Conservation (phyloP, 2,113 vertebrate species). For the Brachypodius melanocephalos region DNA sequence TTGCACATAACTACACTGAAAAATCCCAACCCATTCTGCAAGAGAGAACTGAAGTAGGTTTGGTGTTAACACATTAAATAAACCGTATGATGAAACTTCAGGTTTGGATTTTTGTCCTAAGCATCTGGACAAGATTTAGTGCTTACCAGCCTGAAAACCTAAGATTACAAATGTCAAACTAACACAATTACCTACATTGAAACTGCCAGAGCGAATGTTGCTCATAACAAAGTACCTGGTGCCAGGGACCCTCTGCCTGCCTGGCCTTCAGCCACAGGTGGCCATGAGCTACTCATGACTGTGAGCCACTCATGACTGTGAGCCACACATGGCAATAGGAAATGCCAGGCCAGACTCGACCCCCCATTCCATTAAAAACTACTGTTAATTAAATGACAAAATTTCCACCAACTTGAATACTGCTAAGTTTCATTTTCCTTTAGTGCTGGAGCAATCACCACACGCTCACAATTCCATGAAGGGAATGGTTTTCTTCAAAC, state of each 20-base stretch:
- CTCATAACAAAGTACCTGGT: background rate
- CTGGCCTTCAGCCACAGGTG: background rate
- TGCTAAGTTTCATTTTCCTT: background rate
- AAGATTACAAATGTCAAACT: background rate
- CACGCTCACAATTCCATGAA: background rate
- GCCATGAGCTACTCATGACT: background rate
- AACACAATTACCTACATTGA: rapidly evolving
- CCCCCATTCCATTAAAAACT: background rate
- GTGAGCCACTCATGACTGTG: background rate
- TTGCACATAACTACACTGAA: constrained; percentile 51
- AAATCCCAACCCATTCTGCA: background rate
- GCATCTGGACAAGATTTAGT: background rate
- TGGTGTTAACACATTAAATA: background rate
- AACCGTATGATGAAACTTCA: background rate
- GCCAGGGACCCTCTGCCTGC: background rate
- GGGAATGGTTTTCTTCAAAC: background rate
- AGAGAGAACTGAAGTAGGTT: background rate
- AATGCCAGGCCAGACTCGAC: background rate
- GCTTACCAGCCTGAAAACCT: background rate
- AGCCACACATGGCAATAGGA: background rate
- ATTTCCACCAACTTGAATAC: background rate
- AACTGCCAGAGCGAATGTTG: background rate
- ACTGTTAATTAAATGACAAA: background rate
- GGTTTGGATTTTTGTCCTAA: background rate
- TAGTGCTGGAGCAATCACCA: background rate